Percentiles rank a stretch among this genome's conserved stretches.
Evolutionary conservation across 2,888 invertebrate genomes (phyloP).

Genomic region (Rhimphoctona megacephalus): DNA sequence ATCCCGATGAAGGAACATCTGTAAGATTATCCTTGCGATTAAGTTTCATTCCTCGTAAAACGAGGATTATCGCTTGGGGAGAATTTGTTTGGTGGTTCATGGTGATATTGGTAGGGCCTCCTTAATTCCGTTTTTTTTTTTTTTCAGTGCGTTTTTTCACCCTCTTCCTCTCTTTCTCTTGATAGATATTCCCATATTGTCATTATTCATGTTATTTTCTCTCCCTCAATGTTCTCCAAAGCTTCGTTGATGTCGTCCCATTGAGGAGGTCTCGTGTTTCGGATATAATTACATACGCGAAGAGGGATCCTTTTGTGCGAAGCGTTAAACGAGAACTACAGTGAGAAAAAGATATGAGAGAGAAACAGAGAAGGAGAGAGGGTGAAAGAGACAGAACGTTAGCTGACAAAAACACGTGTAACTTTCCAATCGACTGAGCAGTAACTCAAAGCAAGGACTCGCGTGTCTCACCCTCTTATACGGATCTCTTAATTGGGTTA

Average conservation of each 20-base stretch:
- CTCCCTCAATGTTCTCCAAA: neutral
- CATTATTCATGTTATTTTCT: conserved; percentile 17
- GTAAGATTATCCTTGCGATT: conserved; percentile 52
- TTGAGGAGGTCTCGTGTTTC: conserved; percentile 47
- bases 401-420: conserved; percentile 82
- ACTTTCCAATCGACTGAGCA: conserved; percentile 79
- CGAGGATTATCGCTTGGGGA: conserved; percentile 33
- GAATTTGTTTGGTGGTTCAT: conserved; percentile 24
- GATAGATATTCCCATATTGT: conserved; percentile 21
- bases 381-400: neutral
- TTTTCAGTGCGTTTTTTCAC: neutral
- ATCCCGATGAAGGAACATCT: conserved; percentile 26
- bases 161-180: neutral
- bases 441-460: conserved; percentile 70
- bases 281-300: conserved; percentile 65
- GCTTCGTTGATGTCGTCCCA: conserved; percentile 32
- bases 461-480: conserved; percentile 71
- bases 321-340: conserved; percentile 74
- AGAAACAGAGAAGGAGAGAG: conserved; percentile 62
- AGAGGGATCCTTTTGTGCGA: conserved; percentile 53
- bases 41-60: conserved; percentile 53
- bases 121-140: conserved; percentile 16
- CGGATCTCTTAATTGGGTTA: conserved; percentile 78
- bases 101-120: conserved; percentile 55
- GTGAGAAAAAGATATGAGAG: conserved; percentile 40